These are phyloP conservation scores for Ciconia maguari DNA, from an alignment of 2,113 vertebrate species.

Conservation along the genomic window DNA sequence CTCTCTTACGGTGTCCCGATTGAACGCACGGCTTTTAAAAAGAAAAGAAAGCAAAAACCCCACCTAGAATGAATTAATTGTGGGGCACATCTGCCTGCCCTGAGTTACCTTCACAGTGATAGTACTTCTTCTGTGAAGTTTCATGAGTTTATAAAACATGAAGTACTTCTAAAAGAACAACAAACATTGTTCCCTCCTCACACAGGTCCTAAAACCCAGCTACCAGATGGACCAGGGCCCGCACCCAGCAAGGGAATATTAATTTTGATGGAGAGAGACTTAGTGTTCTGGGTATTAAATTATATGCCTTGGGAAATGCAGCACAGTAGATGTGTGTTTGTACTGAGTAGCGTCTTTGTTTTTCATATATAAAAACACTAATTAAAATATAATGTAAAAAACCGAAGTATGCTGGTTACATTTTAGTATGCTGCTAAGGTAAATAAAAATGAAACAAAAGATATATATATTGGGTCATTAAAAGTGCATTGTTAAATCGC, in stretches of 20 bases:
- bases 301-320: conserved; percentile 25
- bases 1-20: not conserved
- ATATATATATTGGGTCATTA: not conserved
- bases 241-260: not conserved
- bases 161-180: conserved; percentile 4
- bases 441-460: conserved; percentile 46
- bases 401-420: not conserved
- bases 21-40: not conserved
- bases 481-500: conserved; percentile 1
- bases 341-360: conserved; percentile 47
- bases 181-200: not conserved
- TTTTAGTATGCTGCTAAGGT: conserved; percentile 39
- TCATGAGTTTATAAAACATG: conserved; percentile 13
- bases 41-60: not conserved
- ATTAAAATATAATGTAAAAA: conserved; percentile 62
- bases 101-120: not conserved
- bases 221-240: conserved; percentile 17
- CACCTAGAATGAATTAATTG: not conserved
- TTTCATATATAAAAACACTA: conserved; percentile 29
- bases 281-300: conserved; percentile 22
- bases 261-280: conserved; percentile 15
- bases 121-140: not conserved
- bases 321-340: conserved; percentile 18
- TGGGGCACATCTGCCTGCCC: not conserved
- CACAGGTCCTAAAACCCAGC: not conserved